phyloP scores from a whole-genome alignment of 2,797 vertebrate species.

The Artibeus lituratus region DNA sequence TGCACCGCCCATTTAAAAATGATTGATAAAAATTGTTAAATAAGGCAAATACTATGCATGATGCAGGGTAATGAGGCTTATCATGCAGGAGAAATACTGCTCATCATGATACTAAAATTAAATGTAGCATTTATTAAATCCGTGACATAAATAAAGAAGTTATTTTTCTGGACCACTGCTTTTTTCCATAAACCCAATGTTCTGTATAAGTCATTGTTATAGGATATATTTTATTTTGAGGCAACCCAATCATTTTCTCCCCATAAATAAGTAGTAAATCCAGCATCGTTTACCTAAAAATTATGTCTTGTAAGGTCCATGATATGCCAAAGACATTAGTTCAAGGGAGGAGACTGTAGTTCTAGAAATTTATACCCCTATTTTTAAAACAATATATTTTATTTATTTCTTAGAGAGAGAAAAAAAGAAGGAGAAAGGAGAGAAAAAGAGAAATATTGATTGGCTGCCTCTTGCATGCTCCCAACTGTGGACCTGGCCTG shows the following conservation, averaged over 20 bases:
- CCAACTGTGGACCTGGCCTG: too few species aligned
- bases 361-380: neutral
- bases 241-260: constrained; percentile 65
- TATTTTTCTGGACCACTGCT: constrained; percentile 83
- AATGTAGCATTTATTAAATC: constrained; percentile 84
- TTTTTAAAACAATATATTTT: neutral
- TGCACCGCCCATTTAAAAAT: constrained; percentile 78
- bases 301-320: constrained; percentile 34
- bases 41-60: constrained; percentile 83
- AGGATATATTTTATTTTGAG: constrained; percentile 81
- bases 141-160: constrained; percentile 83
- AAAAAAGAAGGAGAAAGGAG: too few species aligned
- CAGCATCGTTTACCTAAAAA: constrained; percentile 73
- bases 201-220: constrained; percentile 82
- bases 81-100: constrained; percentile 75
- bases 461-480: too few species aligned
- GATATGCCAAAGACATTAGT: neutral
- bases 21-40: constrained; percentile 86
- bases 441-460: too few species aligned
- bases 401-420: too few species aligned
- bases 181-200: constrained; percentile 81
- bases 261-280: constrained; percentile 72
- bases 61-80: constrained; percentile 82
- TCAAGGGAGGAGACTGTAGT: neutral
- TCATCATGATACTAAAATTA: constrained; percentile 85